Percentiles rank a stretch among this genome's conserved stretches.
phyloP scores from a whole-genome alignment of 2,113 vertebrate genomes.

The Dipodomys ordii region DNA sequence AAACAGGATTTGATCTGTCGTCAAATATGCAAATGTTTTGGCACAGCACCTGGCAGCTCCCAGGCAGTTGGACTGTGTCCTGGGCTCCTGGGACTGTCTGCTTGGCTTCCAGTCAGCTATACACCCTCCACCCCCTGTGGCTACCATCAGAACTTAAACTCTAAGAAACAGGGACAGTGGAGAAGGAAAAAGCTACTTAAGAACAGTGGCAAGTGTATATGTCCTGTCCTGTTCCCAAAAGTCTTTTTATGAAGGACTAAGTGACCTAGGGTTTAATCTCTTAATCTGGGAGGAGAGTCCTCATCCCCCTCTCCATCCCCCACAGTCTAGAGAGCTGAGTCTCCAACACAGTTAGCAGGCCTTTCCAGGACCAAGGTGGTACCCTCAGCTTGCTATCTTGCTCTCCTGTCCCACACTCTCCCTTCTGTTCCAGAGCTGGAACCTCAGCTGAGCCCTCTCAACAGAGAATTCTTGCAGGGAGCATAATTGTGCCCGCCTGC shows the following conservation, averaged over 20 bases:
- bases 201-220: neutral
- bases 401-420: neutral
- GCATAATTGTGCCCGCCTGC: neutral
- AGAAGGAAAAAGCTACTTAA: neutral
- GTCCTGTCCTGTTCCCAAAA: neutral
- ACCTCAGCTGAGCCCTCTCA: neutral
- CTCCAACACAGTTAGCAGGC: neutral
- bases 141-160: conserved; percentile 28
- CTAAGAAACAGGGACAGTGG: neutral
- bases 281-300: neutral
- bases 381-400: accelerated
- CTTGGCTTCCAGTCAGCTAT: conserved; percentile 9
- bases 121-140: neutral
- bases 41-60: neutral
- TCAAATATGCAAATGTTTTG: conserved; percentile 54
- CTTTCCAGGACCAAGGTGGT: neutral
- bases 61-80: neutral
- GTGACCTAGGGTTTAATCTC: neutral
- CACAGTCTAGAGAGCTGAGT: neutral
- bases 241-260: neutral
- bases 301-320: neutral
- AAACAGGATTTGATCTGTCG: neutral
- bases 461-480: neutral
- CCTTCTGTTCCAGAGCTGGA: neutral
- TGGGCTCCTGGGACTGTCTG: neutral